phyloP scores from a whole-genome alignment of 2,888 invertebrate genomes.

The Fragum whitleyi region DNA sequence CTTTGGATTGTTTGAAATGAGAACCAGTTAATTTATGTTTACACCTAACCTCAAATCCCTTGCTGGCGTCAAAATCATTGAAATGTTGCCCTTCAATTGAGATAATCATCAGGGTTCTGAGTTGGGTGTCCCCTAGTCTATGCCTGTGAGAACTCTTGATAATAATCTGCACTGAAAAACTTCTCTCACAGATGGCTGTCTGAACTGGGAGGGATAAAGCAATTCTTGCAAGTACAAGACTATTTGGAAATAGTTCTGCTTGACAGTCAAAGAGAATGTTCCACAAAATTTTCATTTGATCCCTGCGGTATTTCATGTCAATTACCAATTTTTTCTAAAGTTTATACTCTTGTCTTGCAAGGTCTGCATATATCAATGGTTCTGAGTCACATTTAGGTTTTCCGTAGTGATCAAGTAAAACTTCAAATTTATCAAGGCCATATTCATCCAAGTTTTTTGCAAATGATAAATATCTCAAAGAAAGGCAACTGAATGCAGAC shows the following conservation, averaged over 20 bases:
- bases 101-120: slow-evolving; percentile 31
- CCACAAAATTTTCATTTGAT: slow-evolving; percentile 30
- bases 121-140: slow-evolving; percentile 4
- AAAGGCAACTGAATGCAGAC: slow-evolving; percentile 27
- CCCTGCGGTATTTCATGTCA: slow-evolving; percentile 39
- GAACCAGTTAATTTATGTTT: too few relatives aligned
- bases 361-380: slow-evolving; percentile 13
- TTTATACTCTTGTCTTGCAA: slow-evolving; percentile 24
- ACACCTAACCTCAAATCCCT: too few relatives aligned
- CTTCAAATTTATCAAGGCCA: neutral
- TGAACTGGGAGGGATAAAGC: slow-evolving; percentile 37
- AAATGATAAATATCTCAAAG: slow-evolving; percentile 30
- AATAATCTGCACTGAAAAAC: slow-evolving; percentile 36
- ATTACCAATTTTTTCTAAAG: slow-evolving; percentile 29
- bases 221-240: slow-evolving; percentile 31
- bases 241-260: slow-evolving; percentile 30
- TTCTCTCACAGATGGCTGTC: slow-evolving; percentile 49
- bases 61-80: too few relatives aligned
- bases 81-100: neutral
- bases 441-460: neutral
- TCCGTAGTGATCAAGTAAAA: slow-evolving; percentile 34
- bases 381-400: slow-evolving; percentile 6
- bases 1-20: too few relatives aligned
- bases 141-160: slow-evolving; percentile 23
- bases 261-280: slow-evolving; percentile 30